These are phyloP conservation scores for Ophiodon elongatus DNA, from an alignment of 2,113 vertebrate genomes.

Conservation along the genomic window DNA sequence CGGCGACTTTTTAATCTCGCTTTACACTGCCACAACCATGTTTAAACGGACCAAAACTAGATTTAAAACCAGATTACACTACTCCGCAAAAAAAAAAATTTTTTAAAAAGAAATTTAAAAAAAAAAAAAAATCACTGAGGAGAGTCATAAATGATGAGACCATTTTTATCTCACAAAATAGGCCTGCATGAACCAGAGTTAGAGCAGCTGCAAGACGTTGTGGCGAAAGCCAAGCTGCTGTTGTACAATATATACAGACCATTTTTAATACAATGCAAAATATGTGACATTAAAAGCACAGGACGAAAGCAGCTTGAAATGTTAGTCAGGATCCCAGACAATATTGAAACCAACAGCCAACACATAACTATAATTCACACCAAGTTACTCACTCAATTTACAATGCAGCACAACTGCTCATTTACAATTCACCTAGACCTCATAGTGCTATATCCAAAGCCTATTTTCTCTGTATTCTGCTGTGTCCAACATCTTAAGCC, in stretches of 20 bases:
- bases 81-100: background rate
- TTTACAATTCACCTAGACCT: slow-evolving; percentile 57
- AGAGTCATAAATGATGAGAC: slow-evolving; percentile 4
- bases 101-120: too few relatives aligned
- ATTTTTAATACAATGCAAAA: background rate
- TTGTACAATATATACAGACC: background rate
- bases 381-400: slow-evolving; percentile 17
- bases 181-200: background rate
- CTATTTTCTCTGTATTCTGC: slow-evolving; percentile 58
- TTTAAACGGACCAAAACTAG: background rate
- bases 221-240: background rate
- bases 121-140: background rate
- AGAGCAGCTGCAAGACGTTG: background rate
- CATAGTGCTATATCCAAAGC: slow-evolving; percentile 43
- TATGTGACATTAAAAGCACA: background rate
- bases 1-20: background rate
- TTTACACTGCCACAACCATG: background rate
- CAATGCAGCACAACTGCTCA: slow-evolving; percentile 26
- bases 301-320: background rate
- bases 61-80: slow-evolving; percentile 3
- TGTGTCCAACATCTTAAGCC: slow-evolving; percentile 69
- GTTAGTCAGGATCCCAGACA: background rate
- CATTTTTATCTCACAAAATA: background rate
- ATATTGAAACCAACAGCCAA: background rate
- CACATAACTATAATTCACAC: background rate